These are phyloP conservation scores for Lagorchestes hirsutus DNA, from an alignment of 2,797 vertebrate species.

Conservation along the genomic window DNA sequence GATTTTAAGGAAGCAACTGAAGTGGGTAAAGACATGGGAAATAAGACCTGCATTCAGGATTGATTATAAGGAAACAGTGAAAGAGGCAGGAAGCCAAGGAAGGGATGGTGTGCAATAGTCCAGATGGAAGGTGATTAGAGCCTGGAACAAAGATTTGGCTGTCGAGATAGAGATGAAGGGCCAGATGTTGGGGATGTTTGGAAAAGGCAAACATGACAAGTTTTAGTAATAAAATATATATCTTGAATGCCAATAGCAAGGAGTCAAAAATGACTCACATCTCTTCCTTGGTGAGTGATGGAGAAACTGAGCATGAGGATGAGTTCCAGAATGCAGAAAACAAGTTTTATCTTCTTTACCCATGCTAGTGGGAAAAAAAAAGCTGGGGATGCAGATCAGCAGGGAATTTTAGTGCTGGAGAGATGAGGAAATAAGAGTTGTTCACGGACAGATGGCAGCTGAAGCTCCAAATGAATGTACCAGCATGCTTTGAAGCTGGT, in stretches of 20 bases:
- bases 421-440: not conserved
- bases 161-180: not conserved
- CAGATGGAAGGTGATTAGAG: not conserved
- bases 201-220: not conserved
- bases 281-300: slow-evolving; percentile 22
- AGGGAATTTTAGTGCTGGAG: not conserved
- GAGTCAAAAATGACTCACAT: not conserved
- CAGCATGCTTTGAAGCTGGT: not conserved
- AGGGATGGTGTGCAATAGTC: not conserved
- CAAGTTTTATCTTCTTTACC: not conserved
- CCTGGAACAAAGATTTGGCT: not conserved
- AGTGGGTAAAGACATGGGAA: not conserved
- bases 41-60: not conserved
- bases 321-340: not conserved
- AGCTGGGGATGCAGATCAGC: not conserved
- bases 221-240: not conserved
- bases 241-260: slow-evolving; percentile 3
- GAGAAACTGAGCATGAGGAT: slow-evolving; percentile 33
- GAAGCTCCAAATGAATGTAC: not conserved
- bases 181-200: not conserved
- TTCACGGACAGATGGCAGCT: not conserved
- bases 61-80: not conserved
- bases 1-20: not conserved
- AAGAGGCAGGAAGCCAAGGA: not conserved
- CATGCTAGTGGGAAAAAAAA: not conserved